phyloP scores from a whole-genome alignment of 2,888 invertebrate species.

The Aporophyla lueneburgensis region DNA sequence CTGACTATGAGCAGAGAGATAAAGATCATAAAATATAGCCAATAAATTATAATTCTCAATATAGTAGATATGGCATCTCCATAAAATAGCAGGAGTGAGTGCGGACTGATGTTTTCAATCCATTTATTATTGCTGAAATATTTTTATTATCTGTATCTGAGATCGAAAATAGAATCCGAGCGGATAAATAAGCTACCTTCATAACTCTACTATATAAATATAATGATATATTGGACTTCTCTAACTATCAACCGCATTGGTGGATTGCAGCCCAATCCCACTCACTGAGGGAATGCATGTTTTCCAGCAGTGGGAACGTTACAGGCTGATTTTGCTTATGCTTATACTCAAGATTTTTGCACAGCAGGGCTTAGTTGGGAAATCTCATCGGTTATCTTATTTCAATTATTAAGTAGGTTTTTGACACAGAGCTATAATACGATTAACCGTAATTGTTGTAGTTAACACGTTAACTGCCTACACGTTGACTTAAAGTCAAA shows the following conservation, averaged over 20 bases:
- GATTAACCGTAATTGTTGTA: too few species aligned
- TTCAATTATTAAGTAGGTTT: too few species aligned
- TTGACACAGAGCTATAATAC: too few species aligned
- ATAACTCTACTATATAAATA: background rate
- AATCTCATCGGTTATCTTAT: background rate
- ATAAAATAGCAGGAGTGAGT: constrained; percentile 11
- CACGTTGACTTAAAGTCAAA: too few species aligned
- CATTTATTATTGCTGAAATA: constrained; percentile 28
- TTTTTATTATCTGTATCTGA: constrained; percentile 27
- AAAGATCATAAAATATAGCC: constrained; percentile 23
- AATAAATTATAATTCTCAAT: constrained; percentile 22
- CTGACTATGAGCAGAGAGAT: background rate
- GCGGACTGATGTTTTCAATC: constrained; percentile 10
- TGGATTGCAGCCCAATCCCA: too few species aligned
- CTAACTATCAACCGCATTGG: background rate
- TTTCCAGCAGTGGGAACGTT: too few species aligned
- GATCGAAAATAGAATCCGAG: constrained; percentile 28
- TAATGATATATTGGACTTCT: background rate
- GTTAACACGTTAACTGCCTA: too few species aligned
- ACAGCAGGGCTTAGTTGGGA: background rate
- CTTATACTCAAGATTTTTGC: background rate
- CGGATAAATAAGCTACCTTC: constrained; percentile 9
- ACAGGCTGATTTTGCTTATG: too few species aligned
- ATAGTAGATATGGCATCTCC: constrained; percentile 13
- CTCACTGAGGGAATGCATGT: too few species aligned